Percentiles rank a stretch among this genome's conserved stretches.
These are phyloP conservation scores for Opisthocomus hoazin DNA, from an alignment of 2,113 vertebrate species.

Conservation along the genomic window DNA sequence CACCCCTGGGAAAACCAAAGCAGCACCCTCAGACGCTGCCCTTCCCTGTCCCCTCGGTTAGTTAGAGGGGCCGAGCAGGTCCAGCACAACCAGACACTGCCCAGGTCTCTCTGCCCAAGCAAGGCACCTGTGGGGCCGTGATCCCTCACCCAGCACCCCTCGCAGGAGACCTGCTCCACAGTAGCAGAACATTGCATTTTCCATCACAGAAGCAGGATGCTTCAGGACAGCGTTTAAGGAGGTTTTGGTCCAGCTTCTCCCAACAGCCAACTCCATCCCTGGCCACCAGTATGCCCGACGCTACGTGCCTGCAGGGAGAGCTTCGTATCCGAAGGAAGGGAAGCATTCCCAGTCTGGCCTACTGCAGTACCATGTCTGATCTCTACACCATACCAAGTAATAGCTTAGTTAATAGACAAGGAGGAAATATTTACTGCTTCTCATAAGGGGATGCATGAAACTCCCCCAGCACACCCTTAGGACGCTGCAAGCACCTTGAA, in stretches of 20 bases:
- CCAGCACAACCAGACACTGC: not conserved
- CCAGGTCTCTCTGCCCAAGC: not conserved
- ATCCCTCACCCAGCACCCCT: not conserved
- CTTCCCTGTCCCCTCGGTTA: not conserved
- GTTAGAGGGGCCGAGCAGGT: not conserved
- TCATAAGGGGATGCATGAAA: not conserved
- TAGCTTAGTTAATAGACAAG: not conserved
- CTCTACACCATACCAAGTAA: not conserved
- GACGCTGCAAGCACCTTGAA: not conserved
- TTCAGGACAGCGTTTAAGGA: not conserved
- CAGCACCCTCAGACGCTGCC: not conserved
- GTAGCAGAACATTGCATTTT: not conserved
- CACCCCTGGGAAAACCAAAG: not conserved
- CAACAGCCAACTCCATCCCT: not conserved
- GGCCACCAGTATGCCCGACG: not conserved
- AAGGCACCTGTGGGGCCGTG: not conserved
- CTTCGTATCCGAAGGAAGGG: not conserved
- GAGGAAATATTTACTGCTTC: not conserved
- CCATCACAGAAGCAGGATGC: not conserved
- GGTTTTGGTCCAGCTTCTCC: not conserved
- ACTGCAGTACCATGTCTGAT: not conserved
- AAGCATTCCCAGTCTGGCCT: not conserved
- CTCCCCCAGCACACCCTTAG: not conserved
- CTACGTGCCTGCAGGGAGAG: not conserved
- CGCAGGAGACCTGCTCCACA: not conserved